Conservation (phyloP, 2,797 vertebrate species). For the Pterois miles region DNA sequence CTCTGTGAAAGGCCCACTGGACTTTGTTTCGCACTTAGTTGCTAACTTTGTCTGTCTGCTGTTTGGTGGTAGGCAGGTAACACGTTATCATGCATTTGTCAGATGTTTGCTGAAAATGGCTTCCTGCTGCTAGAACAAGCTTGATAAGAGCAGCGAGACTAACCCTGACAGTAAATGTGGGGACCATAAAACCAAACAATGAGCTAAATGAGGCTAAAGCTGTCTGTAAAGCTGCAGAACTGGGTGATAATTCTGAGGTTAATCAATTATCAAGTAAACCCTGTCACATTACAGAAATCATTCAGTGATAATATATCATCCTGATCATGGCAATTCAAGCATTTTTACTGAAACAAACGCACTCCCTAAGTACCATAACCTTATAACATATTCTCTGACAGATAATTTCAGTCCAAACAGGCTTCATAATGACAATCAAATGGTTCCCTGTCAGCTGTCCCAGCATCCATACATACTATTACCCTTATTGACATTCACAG, state of each 20-base stretch:
- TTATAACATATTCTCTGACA: slow-evolving; percentile 6
- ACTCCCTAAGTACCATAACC: background rate
- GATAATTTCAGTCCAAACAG: slow-evolving; percentile 8
- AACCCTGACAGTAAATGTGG: slow-evolving; percentile 5
- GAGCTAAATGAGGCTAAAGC: slow-evolving; percentile 14
- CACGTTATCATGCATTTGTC: background rate
- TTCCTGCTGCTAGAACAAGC: slow-evolving; percentile 12
- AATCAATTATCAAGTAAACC: slow-evolving; percentile 22
- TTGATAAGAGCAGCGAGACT: background rate
- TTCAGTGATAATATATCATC: background rate
- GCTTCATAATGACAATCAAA: slow-evolving; percentile 37
- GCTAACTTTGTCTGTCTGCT: background rate
- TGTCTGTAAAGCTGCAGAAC: slow-evolving; percentile 4
- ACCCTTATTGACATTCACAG: slow-evolving; percentile 55
- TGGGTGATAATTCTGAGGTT: slow-evolving; percentile 18
- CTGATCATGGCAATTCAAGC: background rate
- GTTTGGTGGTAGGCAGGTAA: background rate
- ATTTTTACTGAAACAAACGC: background rate
- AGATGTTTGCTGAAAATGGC: slow-evolving; percentile 3
- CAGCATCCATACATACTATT: slow-evolving; percentile 25
- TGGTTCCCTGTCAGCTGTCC: slow-evolving; percentile 28
- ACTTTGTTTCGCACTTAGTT: background rate
- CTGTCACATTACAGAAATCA: background rate
- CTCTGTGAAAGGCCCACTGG: too few relatives aligned
- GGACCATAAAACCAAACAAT: slow-evolving; percentile 7